Percentiles rank a stretch among this genome's conserved stretches.
phyloP scores from a whole-genome alignment of 2,113 vertebrate genomes.

The Gymnocephalus cernua region DNA sequence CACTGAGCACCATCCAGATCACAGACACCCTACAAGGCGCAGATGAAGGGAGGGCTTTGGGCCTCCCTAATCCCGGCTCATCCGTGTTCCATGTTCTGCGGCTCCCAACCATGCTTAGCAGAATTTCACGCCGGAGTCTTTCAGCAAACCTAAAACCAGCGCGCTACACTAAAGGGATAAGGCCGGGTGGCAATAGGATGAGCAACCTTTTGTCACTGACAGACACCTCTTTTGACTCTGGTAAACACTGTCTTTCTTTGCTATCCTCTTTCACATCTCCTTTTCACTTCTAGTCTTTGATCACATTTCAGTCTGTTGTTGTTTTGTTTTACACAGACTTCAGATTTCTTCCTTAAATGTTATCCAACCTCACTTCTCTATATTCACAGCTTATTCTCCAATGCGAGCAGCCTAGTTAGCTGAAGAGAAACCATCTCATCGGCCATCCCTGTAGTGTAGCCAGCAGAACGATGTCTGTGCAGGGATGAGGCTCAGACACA shows the following conservation, averaged over 20 bases:
- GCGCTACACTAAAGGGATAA: conserved; percentile 78
- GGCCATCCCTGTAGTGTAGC: conserved; percentile 30
- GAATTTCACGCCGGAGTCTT: conserved; percentile 82
- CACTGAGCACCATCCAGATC: conserved; percentile 79
- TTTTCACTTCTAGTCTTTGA: conserved; percentile 33
- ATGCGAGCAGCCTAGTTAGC: conserved; percentile 43
- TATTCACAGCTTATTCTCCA: conserved; percentile 26
- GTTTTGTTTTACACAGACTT: conserved; percentile 12
- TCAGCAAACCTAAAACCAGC: conserved; percentile 75
- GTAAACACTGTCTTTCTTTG: conserved; percentile 39
- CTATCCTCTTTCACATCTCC: conserved; percentile 40
- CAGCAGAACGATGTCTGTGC: conserved; percentile 42
- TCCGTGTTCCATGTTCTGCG: conserved; percentile 79
- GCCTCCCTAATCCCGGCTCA: conserved; percentile 82
- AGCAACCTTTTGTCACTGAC: conserved; percentile 75
- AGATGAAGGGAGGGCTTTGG: conserved; percentile 77
- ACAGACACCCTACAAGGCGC: conserved; percentile 77
- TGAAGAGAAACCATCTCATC: conserved; percentile 60
- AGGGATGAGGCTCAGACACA: conserved; percentile 51
- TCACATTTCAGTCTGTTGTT: conserved; percentile 33
- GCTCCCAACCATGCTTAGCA: conserved; percentile 79
- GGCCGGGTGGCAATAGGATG: conserved; percentile 73
- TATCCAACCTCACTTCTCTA: conserved; percentile 12
- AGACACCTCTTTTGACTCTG: conserved; percentile 44
- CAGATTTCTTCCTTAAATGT: conserved; percentile 33